Evolutionary conservation across 2,888 invertebrate genomes (phyloP).

Genomic region (Cybosia mesomella): DNA sequence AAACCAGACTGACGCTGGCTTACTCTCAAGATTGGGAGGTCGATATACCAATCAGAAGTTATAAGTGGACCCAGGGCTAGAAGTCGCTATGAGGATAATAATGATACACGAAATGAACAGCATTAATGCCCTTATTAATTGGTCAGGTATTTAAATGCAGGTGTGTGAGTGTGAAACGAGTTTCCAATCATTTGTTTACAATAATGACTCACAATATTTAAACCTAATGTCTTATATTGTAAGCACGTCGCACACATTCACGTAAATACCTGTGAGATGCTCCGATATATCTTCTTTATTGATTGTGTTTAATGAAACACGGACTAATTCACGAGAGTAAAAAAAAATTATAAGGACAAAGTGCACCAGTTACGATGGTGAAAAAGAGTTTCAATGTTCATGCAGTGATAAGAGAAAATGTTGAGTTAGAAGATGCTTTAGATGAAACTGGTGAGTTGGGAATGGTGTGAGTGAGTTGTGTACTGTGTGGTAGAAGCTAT

Average conservation of each 20-base stretch:
- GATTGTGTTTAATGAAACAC: neutral
- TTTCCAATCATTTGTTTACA: neutral
- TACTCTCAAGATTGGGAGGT: too few relatives aligned
- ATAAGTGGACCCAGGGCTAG: too few relatives aligned
- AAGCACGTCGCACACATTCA: neutral
- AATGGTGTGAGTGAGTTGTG: neutral
- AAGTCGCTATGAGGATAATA: too few relatives aligned
- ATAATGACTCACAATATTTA: neutral
- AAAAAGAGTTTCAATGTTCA: constrained; percentile 11
- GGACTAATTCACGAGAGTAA: neutral
- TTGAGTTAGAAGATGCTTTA: constrained; percentile 11
- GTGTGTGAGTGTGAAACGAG: neutral
- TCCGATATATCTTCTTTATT: neutral
- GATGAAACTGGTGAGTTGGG: constrained; percentile 16
- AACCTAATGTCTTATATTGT: neutral
- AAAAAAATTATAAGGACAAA: neutral
- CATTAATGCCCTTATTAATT: neutral
- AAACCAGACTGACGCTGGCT: too few relatives aligned
- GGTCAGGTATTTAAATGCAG: neutral
- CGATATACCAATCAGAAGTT: too few relatives aligned
- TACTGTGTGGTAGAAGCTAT: neutral
- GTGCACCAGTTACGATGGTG: constrained; percentile 3
- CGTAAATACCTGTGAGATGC: neutral
- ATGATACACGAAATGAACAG: too few relatives aligned
- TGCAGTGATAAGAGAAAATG: constrained; percentile 7